phyloP scores from a whole-genome alignment of 2,113 vertebrate species.

The Colinus virginianus region DNA sequence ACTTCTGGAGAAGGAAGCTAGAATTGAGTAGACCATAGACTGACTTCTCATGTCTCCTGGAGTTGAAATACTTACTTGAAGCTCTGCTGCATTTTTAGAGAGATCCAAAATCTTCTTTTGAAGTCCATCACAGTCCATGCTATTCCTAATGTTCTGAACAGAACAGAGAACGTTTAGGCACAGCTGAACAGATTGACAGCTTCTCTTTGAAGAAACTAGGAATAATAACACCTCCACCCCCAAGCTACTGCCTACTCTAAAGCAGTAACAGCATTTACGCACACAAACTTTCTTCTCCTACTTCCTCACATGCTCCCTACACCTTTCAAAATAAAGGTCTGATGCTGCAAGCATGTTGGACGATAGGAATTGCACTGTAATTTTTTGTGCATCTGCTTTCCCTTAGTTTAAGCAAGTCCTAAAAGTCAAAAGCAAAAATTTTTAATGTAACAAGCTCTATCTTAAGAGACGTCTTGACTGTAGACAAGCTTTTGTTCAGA shows the following conservation, averaged over 20 bases:
- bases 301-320: background rate
- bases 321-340: background rate
- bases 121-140: slow-evolving; percentile 82
- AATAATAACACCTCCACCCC: background rate
- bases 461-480: background rate
- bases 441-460: background rate
- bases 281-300: background rate
- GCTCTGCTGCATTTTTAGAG: slow-evolving; percentile 78
- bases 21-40: fast-evolving
- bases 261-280: background rate
- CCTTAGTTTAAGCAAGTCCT: background rate
- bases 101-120: slow-evolving; percentile 85
- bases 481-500: background rate
- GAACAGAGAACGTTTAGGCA: background rate
- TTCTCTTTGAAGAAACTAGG: background rate
- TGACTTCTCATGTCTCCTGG: background rate
- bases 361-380: background rate
- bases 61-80: slow-evolving; percentile 81
- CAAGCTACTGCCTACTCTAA: slow-evolving; percentile 2
- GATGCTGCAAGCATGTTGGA: background rate
- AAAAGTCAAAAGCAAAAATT: background rate
- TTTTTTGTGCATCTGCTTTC: background rate
- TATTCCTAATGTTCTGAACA: slow-evolving; percentile 84
- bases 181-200: background rate
- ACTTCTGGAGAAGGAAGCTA: background rate